Evolutionary conservation across 2,113 vertebrate genomes (phyloP), one percentile per base, ranked within the genome.

Genomic region (Lutjanus erythropterus): DNA sequence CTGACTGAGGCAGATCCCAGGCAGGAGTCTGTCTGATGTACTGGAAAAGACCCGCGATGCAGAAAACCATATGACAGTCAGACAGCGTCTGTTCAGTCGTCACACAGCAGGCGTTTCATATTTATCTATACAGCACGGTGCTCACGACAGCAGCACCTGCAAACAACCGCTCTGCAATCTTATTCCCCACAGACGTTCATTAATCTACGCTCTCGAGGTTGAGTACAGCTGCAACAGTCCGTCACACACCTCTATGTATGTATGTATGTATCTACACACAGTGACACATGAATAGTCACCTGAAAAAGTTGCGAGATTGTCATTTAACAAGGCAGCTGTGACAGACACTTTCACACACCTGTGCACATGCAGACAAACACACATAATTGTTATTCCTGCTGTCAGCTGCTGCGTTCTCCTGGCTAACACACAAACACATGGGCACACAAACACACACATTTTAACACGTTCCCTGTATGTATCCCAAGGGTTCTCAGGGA

Each of bases 241-340:
- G n/a, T n/a, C n/a, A n/a, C n/a, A n/a, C n/a, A n/a, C n/a, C n/a
- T n/a, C n/a, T n/a, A n/a, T n/a, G n/a, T n/a, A n/a, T n/a, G n/a
- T n/a, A n/a, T n/a, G n/a, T n/a, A n/a, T n/a, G n/a, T n/a, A n/a
- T n/a, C n/a, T n/a, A n/a, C n/a, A n/a, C n/a, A n/a, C n/a, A n/a
- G n/a, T n/a, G n/a, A n/a, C n/a, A n/a, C n/a, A n/a, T n/a, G n/a
- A n/a, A n/a, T n/a, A n/a, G n/a, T n/a, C n/a, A n/a, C n/a, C n/a
- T n/a, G n/a, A n/a, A 42, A 37, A 19, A 27, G 35, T 55, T 68
- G 46, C 5, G 18, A 23, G 65, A 50, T 25, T 80, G 84, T 77
- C 82, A 60, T 44, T 49, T 46, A 77, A 65, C 53, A 53, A 71
- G 64, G 53, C 72, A 56, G 78, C 58, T 41, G 44, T 74, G 39